A percentile compares a stretch with the other conserved stretches of the same genome.
These are phyloP conservation scores for Actinemys pallida DNA, from an alignment of 2,113 vertebrate species.

Conservation along the genomic window DNA sequence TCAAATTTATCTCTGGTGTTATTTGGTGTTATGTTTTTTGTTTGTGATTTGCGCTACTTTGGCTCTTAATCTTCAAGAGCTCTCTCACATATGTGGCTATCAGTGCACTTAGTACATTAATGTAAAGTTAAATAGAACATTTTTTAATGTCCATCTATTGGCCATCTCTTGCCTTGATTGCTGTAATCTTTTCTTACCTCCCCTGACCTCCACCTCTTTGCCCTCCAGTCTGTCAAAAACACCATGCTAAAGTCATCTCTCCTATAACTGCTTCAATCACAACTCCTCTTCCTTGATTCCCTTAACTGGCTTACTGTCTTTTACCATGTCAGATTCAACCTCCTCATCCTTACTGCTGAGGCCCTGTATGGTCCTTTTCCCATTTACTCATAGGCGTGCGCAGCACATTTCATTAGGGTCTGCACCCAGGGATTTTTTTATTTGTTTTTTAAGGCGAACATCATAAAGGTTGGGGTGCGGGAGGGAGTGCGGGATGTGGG, in stretches of 20 bases:
- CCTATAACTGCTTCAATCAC: background rate
- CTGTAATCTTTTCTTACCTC: background rate
- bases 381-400: too few relatives aligned
- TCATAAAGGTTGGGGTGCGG: too few relatives aligned
- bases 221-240: background rate
- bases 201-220: background rate
- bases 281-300: background rate
- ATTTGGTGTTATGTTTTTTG: background rate
- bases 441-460: too few relatives aligned
- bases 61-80: background rate
- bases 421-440: too few relatives aligned
- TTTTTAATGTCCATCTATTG: background rate
- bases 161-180: background rate
- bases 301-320: background rate
- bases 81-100: background rate
- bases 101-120: accelerated
- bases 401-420: too few relatives aligned
- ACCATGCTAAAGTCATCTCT: background rate
- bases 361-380: background rate
- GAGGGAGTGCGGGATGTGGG: too few relatives aligned
- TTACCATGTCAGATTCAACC: background rate
- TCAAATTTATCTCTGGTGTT: background rate
- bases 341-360: background rate
- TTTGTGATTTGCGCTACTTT: background rate
- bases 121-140: background rate